phyloP scores from a whole-genome alignment of 2,888 invertebrate genomes.

The Dichetophora obliterata region DNA sequence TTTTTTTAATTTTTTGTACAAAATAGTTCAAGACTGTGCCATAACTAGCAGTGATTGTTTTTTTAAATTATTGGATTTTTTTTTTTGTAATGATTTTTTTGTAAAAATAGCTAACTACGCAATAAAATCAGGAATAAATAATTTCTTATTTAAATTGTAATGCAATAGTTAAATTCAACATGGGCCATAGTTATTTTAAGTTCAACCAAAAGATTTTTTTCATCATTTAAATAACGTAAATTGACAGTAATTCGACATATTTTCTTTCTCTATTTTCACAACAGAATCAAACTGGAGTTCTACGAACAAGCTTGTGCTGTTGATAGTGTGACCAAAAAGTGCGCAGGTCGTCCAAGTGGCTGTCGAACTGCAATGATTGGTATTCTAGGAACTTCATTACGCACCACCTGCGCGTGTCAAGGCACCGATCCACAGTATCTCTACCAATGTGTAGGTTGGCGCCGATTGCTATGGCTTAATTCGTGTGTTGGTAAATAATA shows the following conservation, averaged over 20 bases:
- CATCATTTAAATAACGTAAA: not conserved
- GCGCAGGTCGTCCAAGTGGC: conserved; percentile 86
- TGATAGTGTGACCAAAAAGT: conserved; percentile 89
- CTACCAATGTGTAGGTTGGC: conserved; percentile 92
- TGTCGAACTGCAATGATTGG: conserved; percentile 89
- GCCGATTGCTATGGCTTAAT: conserved; percentile 89
- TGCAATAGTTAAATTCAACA: too few relatives aligned
- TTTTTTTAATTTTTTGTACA: too few relatives aligned
- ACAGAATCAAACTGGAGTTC: conserved; percentile 83
- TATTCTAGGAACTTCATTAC: conserved; percentile 89
- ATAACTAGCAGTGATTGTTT: too few relatives aligned
- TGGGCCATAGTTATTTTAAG: too few relatives aligned
- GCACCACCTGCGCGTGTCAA: conserved; percentile 89
- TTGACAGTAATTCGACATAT: too few relatives aligned
- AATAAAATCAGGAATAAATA: too few relatives aligned
- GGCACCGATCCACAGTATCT: conserved; percentile 87
- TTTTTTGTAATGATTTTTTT: too few relatives aligned
- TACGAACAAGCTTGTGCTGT: conserved; percentile 94
- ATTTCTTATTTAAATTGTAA: too few relatives aligned
- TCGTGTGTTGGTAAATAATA: conserved; percentile 89
- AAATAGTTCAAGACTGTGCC: too few relatives aligned
- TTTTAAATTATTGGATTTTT: too few relatives aligned
- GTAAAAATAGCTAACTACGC: too few relatives aligned
- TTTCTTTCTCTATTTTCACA: conserved; percentile 62
- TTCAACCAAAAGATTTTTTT: not conserved